These are phyloP conservation scores for Tigriopus japonicus DNA, from an alignment of 1,140 invertebrate genomes.

Conservation along the genomic window DNA sequence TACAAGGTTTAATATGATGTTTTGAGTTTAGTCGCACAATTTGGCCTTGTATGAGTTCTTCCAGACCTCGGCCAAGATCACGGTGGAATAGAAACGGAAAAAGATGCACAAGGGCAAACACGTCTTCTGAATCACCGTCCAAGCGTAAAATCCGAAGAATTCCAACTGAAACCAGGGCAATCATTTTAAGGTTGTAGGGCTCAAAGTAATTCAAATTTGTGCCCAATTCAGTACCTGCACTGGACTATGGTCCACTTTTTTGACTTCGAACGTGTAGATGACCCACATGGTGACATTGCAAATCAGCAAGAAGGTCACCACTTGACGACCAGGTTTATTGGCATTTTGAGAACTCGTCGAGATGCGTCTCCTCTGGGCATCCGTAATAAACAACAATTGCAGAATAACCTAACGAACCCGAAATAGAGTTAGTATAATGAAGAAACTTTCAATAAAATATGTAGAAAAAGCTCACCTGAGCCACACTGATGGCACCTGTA, in stretches of 20 bases:
- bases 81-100: constrained; percentile 69
- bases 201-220: not conserved
- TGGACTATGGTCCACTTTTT: constrained; percentile 74
- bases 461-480: constrained; percentile 44
- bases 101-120: constrained; percentile 89
- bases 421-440: constrained; percentile 1
- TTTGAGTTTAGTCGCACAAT: constrained; percentile 1
- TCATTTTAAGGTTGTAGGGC: constrained; percentile 10
- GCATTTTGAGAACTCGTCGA: constrained; percentile 72
- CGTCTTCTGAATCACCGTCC: constrained; percentile 80
- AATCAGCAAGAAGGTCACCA: constrained; percentile 83
- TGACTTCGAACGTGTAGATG: constrained; percentile 86
- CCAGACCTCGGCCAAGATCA: constrained; percentile 93
- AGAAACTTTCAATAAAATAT: constrained; percentile 11
- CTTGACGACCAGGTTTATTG: constrained; percentile 79
- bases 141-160: constrained; percentile 82
- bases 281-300: constrained; percentile 89
- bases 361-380: constrained; percentile 73
- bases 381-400: constrained; percentile 85
- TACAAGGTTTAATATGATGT: no score
- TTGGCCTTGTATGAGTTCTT: constrained; percentile 83
- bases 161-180: constrained; percentile 42
- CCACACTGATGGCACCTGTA: constrained; percentile 59
- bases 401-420: constrained; percentile 16
- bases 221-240: constrained; percentile 30